Conservation (phyloP, 2,888 invertebrate genomes). For the Disparrhopalites patrizii region DNA sequence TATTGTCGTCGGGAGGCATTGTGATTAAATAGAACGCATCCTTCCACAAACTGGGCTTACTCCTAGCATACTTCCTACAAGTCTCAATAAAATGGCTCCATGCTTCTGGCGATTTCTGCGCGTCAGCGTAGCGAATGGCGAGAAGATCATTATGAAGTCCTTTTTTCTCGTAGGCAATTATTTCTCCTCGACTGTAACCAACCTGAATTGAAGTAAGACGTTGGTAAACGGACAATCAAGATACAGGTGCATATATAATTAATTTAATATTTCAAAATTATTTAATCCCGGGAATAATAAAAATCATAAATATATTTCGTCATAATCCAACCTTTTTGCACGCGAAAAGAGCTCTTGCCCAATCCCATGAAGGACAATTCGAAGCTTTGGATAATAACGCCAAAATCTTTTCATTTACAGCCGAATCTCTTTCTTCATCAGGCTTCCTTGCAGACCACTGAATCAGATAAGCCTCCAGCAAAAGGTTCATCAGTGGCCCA, state of each 20-base stretch:
- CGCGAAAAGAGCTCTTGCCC: constrained; percentile 46
- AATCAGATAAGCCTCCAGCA: constrained; percentile 44
- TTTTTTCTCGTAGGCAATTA: constrained; percentile 47
- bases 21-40: constrained; percentile 47
- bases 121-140: constrained; percentile 43
- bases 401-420: constrained; percentile 41
- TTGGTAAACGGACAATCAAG: not conserved
- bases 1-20: constrained; percentile 18
- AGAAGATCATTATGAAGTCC: constrained; percentile 45
- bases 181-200: constrained; percentile 45
- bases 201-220: constrained; percentile 29
- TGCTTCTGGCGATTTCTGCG: constrained; percentile 34
- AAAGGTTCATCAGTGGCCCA: constrained; percentile 46
- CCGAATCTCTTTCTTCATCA: constrained; percentile 27
- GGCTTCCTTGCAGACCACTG: constrained; percentile 39
- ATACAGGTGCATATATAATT: too few relatives aligned
- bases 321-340: constrained; percentile 44
- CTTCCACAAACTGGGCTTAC: constrained; percentile 46
- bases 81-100: constrained; percentile 47
- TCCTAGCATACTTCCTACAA: constrained; percentile 45
- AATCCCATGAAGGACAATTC: constrained; percentile 47
- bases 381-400: constrained; percentile 45
- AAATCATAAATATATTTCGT: not conserved
- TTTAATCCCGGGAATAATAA: too few relatives aligned
- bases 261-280: too few relatives aligned